Percentiles rank a stretch among this genome's conserved stretches.
These are phyloP conservation scores for Chrosomus eos DNA, from an alignment of 2,797 vertebrate species.

Conservation along the genomic window DNA sequence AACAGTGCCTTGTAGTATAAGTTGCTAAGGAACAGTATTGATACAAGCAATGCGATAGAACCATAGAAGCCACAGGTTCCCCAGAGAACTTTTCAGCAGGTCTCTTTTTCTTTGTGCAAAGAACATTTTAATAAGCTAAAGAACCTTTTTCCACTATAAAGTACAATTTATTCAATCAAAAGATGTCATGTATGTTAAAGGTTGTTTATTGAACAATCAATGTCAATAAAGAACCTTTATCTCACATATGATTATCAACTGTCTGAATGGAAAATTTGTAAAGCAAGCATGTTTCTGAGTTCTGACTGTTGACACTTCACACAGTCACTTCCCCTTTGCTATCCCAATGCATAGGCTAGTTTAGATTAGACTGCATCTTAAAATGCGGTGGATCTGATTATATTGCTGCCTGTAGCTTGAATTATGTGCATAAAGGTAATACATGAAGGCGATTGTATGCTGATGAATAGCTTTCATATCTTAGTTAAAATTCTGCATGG, in stretches of 20 bases:
- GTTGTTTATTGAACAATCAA: neutral
- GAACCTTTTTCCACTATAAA: neutral
- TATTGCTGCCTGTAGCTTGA: neutral
- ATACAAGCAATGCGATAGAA: neutral
- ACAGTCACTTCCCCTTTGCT: neutral
- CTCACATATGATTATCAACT: neutral
- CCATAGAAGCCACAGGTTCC: no score
- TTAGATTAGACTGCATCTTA: neutral
- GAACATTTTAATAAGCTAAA: neutral
- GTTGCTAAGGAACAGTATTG: neutral
- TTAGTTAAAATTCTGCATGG: neutral
- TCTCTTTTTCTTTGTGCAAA: neutral
- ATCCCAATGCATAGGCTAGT: neutral
- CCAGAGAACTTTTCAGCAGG: neutral
- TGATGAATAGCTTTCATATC: neutral
- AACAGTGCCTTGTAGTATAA: neutral
- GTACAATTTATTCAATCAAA: neutral
- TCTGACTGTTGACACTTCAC: slow-evolving; percentile 13
- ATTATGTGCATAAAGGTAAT: neutral
- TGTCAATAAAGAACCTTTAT: neutral
- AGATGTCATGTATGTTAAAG: neutral
- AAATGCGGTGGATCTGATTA: neutral
- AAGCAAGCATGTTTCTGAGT: neutral
- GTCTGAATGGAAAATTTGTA: neutral
- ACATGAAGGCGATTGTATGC: no score